phyloP scores from a whole-genome alignment of 2,797 vertebrate genomes.

The Peromyscus attwateri region DNA sequence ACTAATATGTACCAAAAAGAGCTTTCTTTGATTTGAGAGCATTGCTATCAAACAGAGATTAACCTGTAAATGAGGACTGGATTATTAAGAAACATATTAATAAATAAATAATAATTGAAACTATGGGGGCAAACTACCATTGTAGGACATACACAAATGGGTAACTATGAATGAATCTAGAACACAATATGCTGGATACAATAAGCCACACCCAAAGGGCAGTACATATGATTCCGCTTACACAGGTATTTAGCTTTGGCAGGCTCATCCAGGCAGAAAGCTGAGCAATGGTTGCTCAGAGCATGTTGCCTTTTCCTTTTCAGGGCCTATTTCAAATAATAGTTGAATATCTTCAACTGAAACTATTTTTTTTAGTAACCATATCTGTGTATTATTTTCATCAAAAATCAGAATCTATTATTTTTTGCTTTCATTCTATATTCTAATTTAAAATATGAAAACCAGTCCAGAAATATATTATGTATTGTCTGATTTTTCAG shows the following conservation, averaged over 20 bases:
- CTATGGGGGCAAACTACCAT: not conserved
- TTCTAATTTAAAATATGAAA: conserved; percentile 28
- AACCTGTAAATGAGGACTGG: not conserved
- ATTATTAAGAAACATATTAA: not conserved
- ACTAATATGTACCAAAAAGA: not conserved
- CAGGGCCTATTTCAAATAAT: not conserved
- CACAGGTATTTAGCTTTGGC: too few relatives aligned
- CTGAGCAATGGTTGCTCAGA: not conserved
- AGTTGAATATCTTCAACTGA: not conserved
- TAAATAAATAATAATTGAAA: not conserved
- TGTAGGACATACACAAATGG: not conserved
- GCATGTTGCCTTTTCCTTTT: not conserved
- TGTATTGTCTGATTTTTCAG: not conserved
- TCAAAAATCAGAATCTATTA: not conserved
- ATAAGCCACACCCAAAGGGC: not conserved
- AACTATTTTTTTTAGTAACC: not conserved
- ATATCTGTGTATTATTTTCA: not conserved
- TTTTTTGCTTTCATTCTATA: not conserved
- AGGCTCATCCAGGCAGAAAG: not conserved
- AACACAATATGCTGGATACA: not conserved
- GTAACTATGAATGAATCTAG: not conserved
- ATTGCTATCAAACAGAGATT: not conserved
- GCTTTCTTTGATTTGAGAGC: not conserved
- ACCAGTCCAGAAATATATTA: not conserved
- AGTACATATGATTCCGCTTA: not conserved